Conservation (phyloP, 2,888 invertebrate genomes). For the Lutraria lutraria region DNA sequence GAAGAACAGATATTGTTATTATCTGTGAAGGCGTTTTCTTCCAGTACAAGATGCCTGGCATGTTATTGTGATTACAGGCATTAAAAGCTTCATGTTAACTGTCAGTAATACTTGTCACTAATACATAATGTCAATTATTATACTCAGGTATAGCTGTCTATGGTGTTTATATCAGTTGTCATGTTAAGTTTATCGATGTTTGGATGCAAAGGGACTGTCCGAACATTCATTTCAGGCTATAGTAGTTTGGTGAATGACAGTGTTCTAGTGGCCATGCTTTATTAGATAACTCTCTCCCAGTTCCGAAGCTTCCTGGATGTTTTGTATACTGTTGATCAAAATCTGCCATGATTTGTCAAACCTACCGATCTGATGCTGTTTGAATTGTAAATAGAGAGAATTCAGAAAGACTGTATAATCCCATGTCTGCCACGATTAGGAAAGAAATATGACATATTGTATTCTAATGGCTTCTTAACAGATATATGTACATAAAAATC, state of each 20-base stretch:
- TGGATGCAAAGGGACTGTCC: not conserved
- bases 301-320: too few species aligned
- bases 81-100: conserved; percentile 16
- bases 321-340: too few species aligned
- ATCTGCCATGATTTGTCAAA: too few species aligned
- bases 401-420: not conserved
- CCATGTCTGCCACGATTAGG: not conserved
- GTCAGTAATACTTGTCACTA: conserved; percentile 28
- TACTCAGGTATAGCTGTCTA: not conserved
- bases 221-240: too few species aligned
- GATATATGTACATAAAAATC: not conserved
- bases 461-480: conserved; percentile 5
- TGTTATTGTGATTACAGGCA: conserved; percentile 14
- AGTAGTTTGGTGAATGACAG: too few species aligned
- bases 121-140: conserved; percentile 2
- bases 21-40: conserved; percentile 14
- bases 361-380: too few species aligned
- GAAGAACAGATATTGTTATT: conserved; percentile 13
- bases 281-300: too few species aligned
- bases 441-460: not conserved
- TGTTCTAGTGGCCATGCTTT: too few species aligned
- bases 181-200: not conserved
- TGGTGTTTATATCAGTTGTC: conserved; percentile 1
- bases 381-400: not conserved
- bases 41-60: conserved; percentile 12